Conservation (phyloP, 23 tunicate species). For the Trididemnum clinides region DNA sequence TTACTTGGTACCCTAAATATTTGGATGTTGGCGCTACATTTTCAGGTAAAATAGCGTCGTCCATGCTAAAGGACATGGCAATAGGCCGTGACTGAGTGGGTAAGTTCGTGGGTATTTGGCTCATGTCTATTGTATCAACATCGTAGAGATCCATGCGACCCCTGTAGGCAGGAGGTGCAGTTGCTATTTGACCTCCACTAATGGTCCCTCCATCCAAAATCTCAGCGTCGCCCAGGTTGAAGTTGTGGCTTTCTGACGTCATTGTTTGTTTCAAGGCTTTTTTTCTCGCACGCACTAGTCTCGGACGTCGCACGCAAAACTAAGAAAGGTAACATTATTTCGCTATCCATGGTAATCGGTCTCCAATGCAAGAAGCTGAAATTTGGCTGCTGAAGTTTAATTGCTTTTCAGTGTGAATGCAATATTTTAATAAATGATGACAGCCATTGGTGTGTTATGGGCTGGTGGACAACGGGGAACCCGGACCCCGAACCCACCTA, state of each 20-base stretch:
- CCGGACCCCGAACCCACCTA: too few species aligned
- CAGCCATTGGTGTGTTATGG: too few species aligned
- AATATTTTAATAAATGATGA: too few species aligned
- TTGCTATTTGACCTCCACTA: constrained; percentile 27
- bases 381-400: too few species aligned
- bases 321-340: neutral
- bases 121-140: constrained; percentile 31
- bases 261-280: neutral
- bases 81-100: too few species aligned
- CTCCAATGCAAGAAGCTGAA: too few species aligned
- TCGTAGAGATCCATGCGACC: constrained; percentile 34
- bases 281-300: neutral
- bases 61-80: constrained; percentile 79
- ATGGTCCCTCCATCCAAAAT: constrained; percentile 32
- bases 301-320: constrained; percentile 19
- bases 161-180: constrained; percentile 82
- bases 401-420: too few species aligned
- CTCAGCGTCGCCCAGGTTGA: constrained; percentile 25
- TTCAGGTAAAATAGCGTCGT: constrained; percentile 62
- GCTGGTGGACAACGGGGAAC: too few species aligned
- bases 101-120: neutral
- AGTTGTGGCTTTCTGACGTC: neutral
- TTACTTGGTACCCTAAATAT: neutral
- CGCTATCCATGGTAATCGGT: too few species aligned
- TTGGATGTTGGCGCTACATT: neutral